Base-by-base conservation (phyloP, 2,888 invertebrate species). In the Archips xylosteana region DNA sequence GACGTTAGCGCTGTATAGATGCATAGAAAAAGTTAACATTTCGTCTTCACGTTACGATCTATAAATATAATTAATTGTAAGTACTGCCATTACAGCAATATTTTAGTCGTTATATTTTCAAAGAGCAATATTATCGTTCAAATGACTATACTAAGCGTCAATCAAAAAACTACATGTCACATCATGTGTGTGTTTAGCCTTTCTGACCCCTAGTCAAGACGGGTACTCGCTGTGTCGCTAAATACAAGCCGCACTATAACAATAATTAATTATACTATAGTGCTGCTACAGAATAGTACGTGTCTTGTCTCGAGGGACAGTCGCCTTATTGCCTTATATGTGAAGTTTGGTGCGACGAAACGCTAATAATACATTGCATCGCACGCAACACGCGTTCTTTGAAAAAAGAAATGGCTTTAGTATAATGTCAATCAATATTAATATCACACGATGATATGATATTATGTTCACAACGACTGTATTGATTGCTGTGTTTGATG, bases 61-160 rank as follows among this genome's bases (percentile, higher is more conserved):
- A 34, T 69, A 73, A 64, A 49, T 49, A 34, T 69, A 73, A 49
- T 73, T 73, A 69, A 64, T 49, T 60, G n/a, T 73, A 73, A 73
- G 69, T 60, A 73, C 64, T 73, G 64, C 63, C 73, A 73, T 69
- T 64, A 64, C 64, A 73, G 59, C 69, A 64, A 57, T 68, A 69
- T 59, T 51, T 23, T 47, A 62, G 23, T 32, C 32, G 57, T 32
- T 57, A 57, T 10, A 57, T 57, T 57, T 57, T 57, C 32, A 57
- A 57, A 10, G 12, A 57, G 57, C 57, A 57, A 57, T 57, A 57
- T 32, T 32, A 32, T 32, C 57, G 57, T 57, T 57, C 57, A 57
- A 57, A 57, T 12, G 32, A 10, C 1, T 57, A 32, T 23, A 57
- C 8, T 32, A 32, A 57, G 32, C 32, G 1, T 23, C 32, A 57